A percentile compares a stretch with the other conserved stretches of the same genome.
phyloP scores from a whole-genome alignment of 2,113 vertebrate species.

The Callithrix jacchus region DNA sequence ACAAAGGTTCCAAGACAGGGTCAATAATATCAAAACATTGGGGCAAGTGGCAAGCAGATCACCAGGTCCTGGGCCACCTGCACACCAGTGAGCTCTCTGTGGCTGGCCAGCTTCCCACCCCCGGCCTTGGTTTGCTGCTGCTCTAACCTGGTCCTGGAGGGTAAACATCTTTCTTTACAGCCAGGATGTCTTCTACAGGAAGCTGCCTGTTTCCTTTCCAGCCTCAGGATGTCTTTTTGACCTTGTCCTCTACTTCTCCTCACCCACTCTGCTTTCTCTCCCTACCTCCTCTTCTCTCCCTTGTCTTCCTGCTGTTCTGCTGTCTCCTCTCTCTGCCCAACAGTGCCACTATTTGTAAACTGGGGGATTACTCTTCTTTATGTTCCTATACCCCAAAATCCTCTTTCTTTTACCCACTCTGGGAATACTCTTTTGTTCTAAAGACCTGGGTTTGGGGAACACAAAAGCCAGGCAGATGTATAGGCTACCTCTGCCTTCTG shows the following conservation, averaged over 20 bases:
- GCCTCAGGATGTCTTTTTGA: neutral
- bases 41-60: neutral
- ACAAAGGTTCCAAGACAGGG: neutral
- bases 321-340: neutral
- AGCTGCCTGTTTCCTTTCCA: neutral
- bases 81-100: neutral
- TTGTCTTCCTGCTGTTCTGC: neutral
- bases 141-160: neutral
- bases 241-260: neutral
- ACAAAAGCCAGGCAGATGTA: neutral
- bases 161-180: neutral
- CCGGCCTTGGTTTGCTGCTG: neutral
- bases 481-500: neutral
- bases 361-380: neutral
- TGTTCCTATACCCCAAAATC: neutral
- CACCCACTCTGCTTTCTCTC: neutral
- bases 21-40: neutral
- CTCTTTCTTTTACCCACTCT: neutral
- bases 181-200: too few relatives aligned
- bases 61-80: neutral
- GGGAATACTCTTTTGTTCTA: neutral
- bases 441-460: neutral
- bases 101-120: neutral
- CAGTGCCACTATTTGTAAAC: neutral
- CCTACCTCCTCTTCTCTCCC: neutral